Base-by-base conservation (phyloP, 2,888 invertebrate species). In the Temnothorax ravouxi region DNA sequence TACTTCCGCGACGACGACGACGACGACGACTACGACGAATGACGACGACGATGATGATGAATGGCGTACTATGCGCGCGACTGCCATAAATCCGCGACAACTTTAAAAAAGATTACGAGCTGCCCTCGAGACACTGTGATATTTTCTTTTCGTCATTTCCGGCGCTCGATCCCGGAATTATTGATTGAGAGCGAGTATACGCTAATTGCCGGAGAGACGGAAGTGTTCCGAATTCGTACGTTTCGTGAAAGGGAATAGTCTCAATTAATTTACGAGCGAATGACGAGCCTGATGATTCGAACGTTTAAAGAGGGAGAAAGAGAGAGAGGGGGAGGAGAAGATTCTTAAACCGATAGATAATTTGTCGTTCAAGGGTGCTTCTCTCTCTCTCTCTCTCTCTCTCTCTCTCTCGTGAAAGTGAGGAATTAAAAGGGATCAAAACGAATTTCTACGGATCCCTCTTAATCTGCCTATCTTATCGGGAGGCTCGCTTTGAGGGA, bases 101-200 rank as follows among this genome's bases (percentile, higher is more conserved):
- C 59, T 59, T 77, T 38, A 29, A 34, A 74, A 66, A 84, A 71
- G 54, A 67, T 75, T 75, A 83, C 75, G 64, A 74, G 61, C 74
- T 82, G 83, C 54, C 67, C 82, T 74, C 75, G 75, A 75, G 59
- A 66, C 71, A 67, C 82, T 66, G 83, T 82, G 74, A 74, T 64
- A 74, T 61, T 81, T 84, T 84, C 71, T 50, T 38, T 71, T 69
- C 69, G 69, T 71, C 72, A 50, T 50, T 38, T 50, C 79, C 79
- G 79, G 71, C 59, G 72, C 44, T 59, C 47, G 38, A 72, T 47
- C 13, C 59, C 59, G 59, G 25, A 59, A 71, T 71, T 44, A 59
- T 79, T 18, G 72, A 59, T 79, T 18, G 72, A 72, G 59, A 79
- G 71, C 71, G 79, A 71, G 6, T 25, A 1, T 29, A 15, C 56